Evolutionary conservation across 2,888 invertebrate species (phyloP), one percentile per base, ranked within the genome.

Genomic region (Cantharis rufa): DNA sequence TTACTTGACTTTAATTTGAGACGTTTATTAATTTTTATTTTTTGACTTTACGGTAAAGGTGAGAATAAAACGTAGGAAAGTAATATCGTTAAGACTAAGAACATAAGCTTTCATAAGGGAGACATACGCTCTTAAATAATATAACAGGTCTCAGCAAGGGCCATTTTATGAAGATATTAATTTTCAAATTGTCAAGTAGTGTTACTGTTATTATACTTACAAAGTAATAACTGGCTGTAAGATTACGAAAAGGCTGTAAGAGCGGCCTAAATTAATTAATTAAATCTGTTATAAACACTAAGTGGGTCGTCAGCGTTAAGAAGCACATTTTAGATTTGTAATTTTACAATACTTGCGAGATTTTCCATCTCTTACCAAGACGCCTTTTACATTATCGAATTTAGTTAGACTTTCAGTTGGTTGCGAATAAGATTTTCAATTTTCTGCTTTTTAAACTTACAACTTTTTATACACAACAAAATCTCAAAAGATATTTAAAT

Each of bases 101-200:
- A 84, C 86, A 85, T 86, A 86, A 87, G 84, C 86, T 87, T 86
- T 87, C 86, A 86, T 87, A 86, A 86, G 86, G 84, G 85, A 83
- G 86, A 85, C 86, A 86, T 80, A 84, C 84, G 84, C 82, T 82
- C 84, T 83, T 84, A 85, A 83, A 85, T 84, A 84, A 84, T 84
- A 84, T 84, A 83, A 84, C 85, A 83, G 81, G 81, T 82, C 86
- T 79, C 86, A 83, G 84, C 84, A 82, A 84, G 87, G 86, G 85
- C 86, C 87, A 86, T 86, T 88, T 88, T 88, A 88, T 88, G 88
- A 88, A 88, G 87, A 87, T 87, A 88, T 88, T 88, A 88, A 87
- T 88, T 88, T 85, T 85, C 84, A 86, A 86, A 87, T 87, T 87
- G 87, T 87, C 87, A 86, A 88, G 86, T 87, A 86, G 86, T 86